Conservation (phyloP, 2,113 vertebrate species). For the Austrofundulus limnaeus region DNA sequence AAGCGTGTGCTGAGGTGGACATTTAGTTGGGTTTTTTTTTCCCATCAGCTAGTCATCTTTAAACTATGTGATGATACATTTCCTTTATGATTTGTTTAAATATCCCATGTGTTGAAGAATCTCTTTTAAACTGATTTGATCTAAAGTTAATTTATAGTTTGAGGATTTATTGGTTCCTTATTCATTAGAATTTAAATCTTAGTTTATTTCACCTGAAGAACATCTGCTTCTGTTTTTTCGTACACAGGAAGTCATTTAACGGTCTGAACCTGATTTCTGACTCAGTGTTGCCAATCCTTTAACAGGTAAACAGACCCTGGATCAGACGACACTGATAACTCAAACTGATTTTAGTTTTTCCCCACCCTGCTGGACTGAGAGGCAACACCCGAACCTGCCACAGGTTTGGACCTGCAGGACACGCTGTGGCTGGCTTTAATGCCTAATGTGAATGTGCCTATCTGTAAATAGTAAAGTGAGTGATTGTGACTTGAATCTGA, state of each 20-base stretch:
- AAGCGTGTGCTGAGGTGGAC: conserved; percentile 13
- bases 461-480: conserved; percentile 74
- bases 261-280: background rate
- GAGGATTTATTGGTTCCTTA: conserved; percentile 25
- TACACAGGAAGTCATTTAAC: conserved; percentile 11
- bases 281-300: background rate
- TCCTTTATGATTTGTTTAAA: conserved; percentile 22
- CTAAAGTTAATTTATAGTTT: background rate
- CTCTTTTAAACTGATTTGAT: too few species aligned
- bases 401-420: conserved; percentile 49
- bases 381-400: conserved; percentile 43
- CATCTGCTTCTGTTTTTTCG: conserved; percentile 17
- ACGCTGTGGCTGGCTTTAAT: conserved; percentile 54
- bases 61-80: background rate
- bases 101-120: too few species aligned
- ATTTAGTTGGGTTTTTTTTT: conserved; percentile 1
- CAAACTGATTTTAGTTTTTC: conserved; percentile 5
- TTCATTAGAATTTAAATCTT: background rate
- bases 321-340: conserved; percentile 18
- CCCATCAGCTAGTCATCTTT: conserved; percentile 12
- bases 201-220: conserved; percentile 13
- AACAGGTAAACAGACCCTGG: conserved; percentile 23
- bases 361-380: conserved; percentile 33
- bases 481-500: conserved; percentile 68
- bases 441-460: conserved; percentile 76